Evolutionary conservation across 2,797 vertebrate genomes (phyloP), one percentile per base, ranked within the genome.

Genomic region (Setipinna tenuifilis): DNA sequence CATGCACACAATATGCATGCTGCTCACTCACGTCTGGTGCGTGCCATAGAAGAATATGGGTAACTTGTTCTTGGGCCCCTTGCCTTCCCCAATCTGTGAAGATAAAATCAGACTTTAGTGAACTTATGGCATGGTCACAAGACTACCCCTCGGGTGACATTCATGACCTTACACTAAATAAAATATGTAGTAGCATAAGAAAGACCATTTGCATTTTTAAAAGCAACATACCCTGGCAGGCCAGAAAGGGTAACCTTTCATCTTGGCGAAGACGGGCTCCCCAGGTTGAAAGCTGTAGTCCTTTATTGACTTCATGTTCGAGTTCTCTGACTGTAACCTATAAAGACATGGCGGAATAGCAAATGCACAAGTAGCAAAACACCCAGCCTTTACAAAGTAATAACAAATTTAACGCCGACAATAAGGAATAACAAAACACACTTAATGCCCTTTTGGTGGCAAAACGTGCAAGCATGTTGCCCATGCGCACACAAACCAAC

Each of bases 21-120:
- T 35, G 31, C 19, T 2, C 16, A 95, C 96, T 95, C 94, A 97
- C 97, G 96, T 97, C 89, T 97, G 96, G 0, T 97, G 97, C 82
- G 97, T 97, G 83, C 97, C 97, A 85, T 97, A 97, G 92, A 97
- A 97, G 93, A 97, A 97, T 87, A 97, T 97, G 82, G 96, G 96
- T 82, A 96, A 95, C 88, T 97, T 97, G 93, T 96, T 97, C 87
- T 95, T 95, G 0, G 96, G 96, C n/a, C 96, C 95, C 87, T 97
- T 97, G 91, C 96, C 97, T 0, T 96, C 97, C 68, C 96, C 96
- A 3, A 97, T 96, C 97, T 97, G 92, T n/a, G 62, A 44, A 54
- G n/a, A n/a, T 21, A 59, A 59, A 1, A 44, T 21, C 5, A 78
- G 65, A 71, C 16, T 78, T 75, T 21, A 35, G 14, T 78, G 3